Evolutionary conservation across 2,113 vertebrate species (phyloP).

Genomic region (Oryzias celebensis): DNA sequence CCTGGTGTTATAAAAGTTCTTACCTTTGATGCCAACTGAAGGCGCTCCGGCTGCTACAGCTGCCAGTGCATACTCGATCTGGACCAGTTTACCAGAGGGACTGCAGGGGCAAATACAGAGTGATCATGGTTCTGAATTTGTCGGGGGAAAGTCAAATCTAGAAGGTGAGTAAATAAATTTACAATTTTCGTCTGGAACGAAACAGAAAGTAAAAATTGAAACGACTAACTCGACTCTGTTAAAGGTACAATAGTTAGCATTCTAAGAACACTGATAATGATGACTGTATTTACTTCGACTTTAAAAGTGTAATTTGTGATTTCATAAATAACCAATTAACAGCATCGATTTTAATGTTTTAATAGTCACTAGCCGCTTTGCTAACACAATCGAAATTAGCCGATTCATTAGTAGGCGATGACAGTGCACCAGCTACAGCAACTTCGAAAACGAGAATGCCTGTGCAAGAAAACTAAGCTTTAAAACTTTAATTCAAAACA

Average conservation of each 20-base stretch:
- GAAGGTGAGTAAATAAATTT: neutral
- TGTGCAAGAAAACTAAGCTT: rapidly evolving
- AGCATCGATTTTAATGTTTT: neutral
- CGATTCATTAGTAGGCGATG: slow-evolving; percentile 63
- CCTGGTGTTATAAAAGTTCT: no score
- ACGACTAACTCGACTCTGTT: slow-evolving; percentile 26
- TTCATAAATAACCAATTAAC: no score
- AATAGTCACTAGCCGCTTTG: slow-evolving; percentile 24
- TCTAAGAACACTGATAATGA: neutral
- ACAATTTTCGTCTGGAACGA: neutral
- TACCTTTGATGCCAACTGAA: slow-evolving; percentile 99
- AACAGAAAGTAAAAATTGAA: slow-evolving; percentile 67
- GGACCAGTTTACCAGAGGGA: slow-evolving; percentile 97
- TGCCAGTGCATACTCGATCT: slow-evolving; percentile 98
- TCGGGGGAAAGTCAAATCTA: neutral
- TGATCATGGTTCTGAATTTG: neutral
- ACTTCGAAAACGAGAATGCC: neutral
- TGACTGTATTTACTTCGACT: neutral
- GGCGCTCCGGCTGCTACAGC: slow-evolving; percentile 97
- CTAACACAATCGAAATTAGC: slow-evolving; percentile 46
- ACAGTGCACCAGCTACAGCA: slow-evolving; percentile 56
- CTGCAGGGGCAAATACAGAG: slow-evolving; percentile 66
- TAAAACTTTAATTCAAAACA: no score
- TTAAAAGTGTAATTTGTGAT: no score
- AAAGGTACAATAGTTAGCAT: neutral